Base-by-base conservation (phyloP, 2,113 vertebrate species). In the Polypterus senegalus region DNA sequence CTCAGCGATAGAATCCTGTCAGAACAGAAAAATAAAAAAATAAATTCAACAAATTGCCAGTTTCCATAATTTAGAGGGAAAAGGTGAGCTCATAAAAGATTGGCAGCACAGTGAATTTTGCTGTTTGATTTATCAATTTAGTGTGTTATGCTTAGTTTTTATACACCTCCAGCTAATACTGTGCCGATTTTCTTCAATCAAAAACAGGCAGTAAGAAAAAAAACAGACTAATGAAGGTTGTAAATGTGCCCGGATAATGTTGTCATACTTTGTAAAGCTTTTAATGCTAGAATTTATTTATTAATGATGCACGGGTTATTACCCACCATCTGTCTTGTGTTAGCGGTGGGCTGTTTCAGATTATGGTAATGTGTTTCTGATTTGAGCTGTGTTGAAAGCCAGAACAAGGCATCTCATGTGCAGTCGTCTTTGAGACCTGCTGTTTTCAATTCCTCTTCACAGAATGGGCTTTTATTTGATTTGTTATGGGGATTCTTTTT, bases 291-390 rank as follows among this genome's bases (percentile, higher is more conserved):
- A 88, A 89, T 90, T 85, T 89, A 88, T 89, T 88, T 89, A 89
- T 89, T 90, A 88, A 89, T 88, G 83, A 83, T 84, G 76, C 82
- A 84, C 77, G 81, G 84, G 80, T 86, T 86, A 85, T 90, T 89
- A 79, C 78, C 77, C 71, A 65, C 88, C 87, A 89, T 89, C 87
- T 90, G 88, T 84, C 82, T 88, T 84, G 78, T 78, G 81, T 89
- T 89, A 89, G 79, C 80, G 83, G 81, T 83, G 78, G 76, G 80
- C 86, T 90, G 88, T 87, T 88, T 87, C 79, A 83, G 83, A 89
- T 90, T 89, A 89, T 85, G 85, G 77, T 88, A 89, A 90, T 88
- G 79, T 87, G 83, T 89, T 90, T 86, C 85, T 90, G 86, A 89
- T 89, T 89, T 84, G 82, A 88, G 81, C 76, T 46, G 77, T 83